Conservation (phyloP, 2,113 vertebrate species). For the Strix aluco region DNA sequence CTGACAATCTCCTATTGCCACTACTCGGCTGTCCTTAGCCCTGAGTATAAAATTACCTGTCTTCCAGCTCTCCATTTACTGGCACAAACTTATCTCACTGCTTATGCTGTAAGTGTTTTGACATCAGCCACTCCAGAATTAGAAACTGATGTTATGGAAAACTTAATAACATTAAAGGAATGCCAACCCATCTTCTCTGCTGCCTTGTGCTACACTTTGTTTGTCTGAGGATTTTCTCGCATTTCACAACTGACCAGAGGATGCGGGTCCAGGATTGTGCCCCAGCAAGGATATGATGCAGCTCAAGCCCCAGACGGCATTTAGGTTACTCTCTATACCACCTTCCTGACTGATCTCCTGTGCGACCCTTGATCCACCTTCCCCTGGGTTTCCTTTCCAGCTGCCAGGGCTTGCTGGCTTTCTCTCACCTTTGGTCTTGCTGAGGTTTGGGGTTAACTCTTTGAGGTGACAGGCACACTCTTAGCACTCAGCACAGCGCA, state of each 20-base stretch:
- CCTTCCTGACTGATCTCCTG: neutral
- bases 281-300: neutral
- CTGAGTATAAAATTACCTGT: neutral
- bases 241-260: neutral
- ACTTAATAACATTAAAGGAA: conserved; percentile 30
- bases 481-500: neutral
- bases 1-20: neutral
- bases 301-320: neutral
- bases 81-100: neutral
- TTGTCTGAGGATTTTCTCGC: neutral
- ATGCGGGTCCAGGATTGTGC: neutral
- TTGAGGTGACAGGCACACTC: neutral
- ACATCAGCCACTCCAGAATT: conserved; percentile 48
- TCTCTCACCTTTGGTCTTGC: neutral
- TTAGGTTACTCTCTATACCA: neutral
- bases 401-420: neutral
- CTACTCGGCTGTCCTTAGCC: neutral
- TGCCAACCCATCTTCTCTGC: neutral
- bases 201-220: neutral
- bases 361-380: neutral
- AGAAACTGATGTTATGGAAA: conserved; percentile 41
- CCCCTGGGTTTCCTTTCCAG: neutral
- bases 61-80: neutral
- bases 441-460: neutral
- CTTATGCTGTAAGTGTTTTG: conserved; percentile 29